phyloP scores from a whole-genome alignment of 1,140 invertebrate species.

The Eurosta solidaginis region DNA sequence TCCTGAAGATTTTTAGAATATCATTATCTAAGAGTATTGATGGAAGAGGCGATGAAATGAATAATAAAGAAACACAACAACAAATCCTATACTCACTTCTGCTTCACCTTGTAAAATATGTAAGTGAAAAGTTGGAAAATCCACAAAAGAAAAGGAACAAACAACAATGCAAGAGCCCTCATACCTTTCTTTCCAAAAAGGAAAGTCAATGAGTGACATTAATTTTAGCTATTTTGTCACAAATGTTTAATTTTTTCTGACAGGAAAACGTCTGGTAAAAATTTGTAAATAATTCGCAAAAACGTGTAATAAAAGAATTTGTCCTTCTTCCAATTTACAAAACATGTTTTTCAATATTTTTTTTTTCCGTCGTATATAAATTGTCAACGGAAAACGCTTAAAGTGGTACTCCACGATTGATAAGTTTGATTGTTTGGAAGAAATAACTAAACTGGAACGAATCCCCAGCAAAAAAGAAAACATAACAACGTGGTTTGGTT shows the following conservation, averaged over 20 bases:
- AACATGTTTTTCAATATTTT: neutral
- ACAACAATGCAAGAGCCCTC: neutral
- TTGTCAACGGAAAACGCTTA: neutral
- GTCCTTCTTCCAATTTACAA: neutral
- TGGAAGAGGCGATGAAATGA: no score
- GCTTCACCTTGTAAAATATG: no score
- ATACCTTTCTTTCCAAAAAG: neutral
- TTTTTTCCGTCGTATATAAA: neutral
- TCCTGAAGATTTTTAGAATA: no score
- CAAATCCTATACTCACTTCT: no score
- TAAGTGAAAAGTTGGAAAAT: neutral
- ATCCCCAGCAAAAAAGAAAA: neutral
- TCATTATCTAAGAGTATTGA: no score
- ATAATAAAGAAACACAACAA: no score
- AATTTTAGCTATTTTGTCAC: constrained; percentile 10
- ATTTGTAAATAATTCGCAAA: neutral
- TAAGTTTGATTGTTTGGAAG: neutral
- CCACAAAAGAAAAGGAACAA: neutral
- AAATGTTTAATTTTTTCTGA: constrained; percentile 21
- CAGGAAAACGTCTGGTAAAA: neutral
- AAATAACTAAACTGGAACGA: neutral
- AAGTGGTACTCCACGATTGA: neutral
- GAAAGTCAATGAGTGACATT: neutral
- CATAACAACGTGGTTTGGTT: constrained; percentile 10
- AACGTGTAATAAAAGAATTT: neutral